phyloP scores from a whole-genome alignment of 2,888 invertebrate species.

The Caenorhabditis panamensis region DNA sequence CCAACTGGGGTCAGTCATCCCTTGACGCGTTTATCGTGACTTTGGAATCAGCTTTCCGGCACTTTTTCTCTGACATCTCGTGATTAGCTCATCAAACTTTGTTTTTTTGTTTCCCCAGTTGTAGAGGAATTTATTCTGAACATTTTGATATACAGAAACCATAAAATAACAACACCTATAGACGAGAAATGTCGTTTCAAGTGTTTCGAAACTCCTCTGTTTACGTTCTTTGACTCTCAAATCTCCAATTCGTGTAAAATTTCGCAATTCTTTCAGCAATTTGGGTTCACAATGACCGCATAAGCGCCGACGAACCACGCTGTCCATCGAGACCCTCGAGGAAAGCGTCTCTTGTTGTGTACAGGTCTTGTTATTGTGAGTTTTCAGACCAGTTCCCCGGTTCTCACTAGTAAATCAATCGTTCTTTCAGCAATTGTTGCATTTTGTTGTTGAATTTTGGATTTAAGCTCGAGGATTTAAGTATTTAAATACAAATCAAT shows the following conservation, averaged over 20 bases:
- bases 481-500: no score
- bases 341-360: constrained; percentile 62
- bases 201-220: constrained; percentile 6
- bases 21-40: constrained; percentile 14
- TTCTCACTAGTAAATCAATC: neutral
- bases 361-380: constrained; percentile 58
- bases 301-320: constrained; percentile 58
- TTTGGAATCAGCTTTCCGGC: neutral
- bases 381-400: constrained; percentile 4
- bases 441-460: constrained; percentile 33
- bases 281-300: constrained; percentile 65
- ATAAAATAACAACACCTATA: neutral
- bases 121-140: constrained; percentile 10
- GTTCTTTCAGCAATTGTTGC: constrained; percentile 41
- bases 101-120: neutral
- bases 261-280: constrained; percentile 60
- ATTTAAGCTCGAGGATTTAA: no score
- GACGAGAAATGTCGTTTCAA: neutral
- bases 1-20: neutral
- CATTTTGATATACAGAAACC: constrained; percentile 33
- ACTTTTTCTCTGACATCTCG: neutral
- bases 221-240: neutral
- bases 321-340: constrained; percentile 44
- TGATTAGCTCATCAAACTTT: neutral
- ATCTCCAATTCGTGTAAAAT: constrained; percentile 20